Evolutionary conservation across 2,113 vertebrate species (phyloP).

Genomic region (Cephalopholis sonnerati): DNA sequence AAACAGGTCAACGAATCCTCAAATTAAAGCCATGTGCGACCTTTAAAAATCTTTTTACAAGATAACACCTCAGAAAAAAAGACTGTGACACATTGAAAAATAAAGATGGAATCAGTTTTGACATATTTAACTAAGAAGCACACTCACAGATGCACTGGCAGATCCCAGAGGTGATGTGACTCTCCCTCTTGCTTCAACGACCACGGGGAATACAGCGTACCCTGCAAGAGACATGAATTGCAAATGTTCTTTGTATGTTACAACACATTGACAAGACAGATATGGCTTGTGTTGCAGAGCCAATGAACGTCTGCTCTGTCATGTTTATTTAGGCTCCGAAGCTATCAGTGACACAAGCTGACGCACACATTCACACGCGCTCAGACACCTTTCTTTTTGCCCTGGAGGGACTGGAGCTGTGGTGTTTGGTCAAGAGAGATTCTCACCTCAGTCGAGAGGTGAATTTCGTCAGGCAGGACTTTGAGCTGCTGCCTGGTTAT

Average conservation of each 20-base stretch:
- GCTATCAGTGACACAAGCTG: constrained; percentile 21
- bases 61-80: not conserved
- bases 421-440: constrained; percentile 32
- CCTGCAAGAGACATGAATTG: constrained; percentile 30
- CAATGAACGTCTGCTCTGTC: constrained; percentile 28
- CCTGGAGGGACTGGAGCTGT: constrained; percentile 18
- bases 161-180: constrained; percentile 26
- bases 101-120: not conserved
- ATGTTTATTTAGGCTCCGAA: constrained; percentile 46
- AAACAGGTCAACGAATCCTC: constrained; percentile 1
- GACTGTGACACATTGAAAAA: not conserved
- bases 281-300: constrained; percentile 17
- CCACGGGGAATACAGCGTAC: not conserved
- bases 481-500: constrained; percentile 14
- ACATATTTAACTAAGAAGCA: constrained; percentile 7
- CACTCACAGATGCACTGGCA: not conserved
- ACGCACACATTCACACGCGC: constrained; percentile 13
- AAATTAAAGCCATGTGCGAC: not conserved
- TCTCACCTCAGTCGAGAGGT: constrained; percentile 26
- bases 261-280: constrained; percentile 10
- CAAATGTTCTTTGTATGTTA: constrained; percentile 22
- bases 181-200: constrained; percentile 9
- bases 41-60: not conserved
- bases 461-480: constrained; percentile 20
- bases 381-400: constrained; percentile 34